These are phyloP conservation scores for Trachelus troglodyta DNA, from an alignment of 2,888 invertebrate genomes.

Conservation along the genomic window DNA sequence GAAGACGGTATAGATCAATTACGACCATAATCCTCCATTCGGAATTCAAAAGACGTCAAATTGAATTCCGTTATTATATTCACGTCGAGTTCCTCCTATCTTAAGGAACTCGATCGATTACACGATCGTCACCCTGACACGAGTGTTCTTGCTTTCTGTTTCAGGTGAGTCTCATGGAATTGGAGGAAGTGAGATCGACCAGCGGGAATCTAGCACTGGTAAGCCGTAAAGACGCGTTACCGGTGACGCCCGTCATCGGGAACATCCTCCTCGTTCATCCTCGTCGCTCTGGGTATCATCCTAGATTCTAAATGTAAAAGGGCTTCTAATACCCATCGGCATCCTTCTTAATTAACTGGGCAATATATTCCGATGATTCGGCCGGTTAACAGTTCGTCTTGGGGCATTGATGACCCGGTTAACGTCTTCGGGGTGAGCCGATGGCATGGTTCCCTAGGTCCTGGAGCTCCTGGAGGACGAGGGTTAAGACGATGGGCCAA, in stretches of 20 bases:
- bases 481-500: background rate
- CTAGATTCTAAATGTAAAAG: background rate
- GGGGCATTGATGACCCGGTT: slow-evolving; percentile 1
- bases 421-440: background rate
- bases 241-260: background rate
- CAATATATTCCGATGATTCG: slow-evolving; percentile 39
- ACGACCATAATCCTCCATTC: background rate
- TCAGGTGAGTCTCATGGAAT: slow-evolving; percentile 50
- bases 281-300: background rate
- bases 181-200: background rate
- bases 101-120: background rate
- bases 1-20: background rate
- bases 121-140: background rate
- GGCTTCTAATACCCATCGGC: slow-evolving; percentile 37
- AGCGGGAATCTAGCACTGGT: background rate
- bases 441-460: background rate
- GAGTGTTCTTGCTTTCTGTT: slow-evolving; percentile 31
- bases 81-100: background rate
- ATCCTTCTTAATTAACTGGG: slow-evolving; percentile 51
- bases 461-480: background rate
- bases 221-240: slow-evolving; percentile 1
- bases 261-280: slow-evolving; percentile 4
- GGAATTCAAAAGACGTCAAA: background rate
- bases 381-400: slow-evolving; percentile 31
- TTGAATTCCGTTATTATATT: background rate